A percentile compares a stretch with the other conserved stretches of the same genome.
These are phyloP conservation scores for Nomada ruficornis DNA, from an alignment of 2,888 invertebrate species.

Conservation along the genomic window DNA sequence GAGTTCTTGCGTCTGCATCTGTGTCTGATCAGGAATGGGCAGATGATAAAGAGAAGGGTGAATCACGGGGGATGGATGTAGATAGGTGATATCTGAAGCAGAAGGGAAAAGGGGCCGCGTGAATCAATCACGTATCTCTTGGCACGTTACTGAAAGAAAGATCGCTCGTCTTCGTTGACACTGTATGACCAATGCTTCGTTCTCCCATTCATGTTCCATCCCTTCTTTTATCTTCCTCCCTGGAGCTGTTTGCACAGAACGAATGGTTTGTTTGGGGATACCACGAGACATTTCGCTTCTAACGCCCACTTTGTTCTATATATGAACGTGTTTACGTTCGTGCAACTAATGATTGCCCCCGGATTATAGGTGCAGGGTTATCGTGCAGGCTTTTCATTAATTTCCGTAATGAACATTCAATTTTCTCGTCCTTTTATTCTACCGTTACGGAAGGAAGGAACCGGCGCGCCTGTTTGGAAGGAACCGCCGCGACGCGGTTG, in stretches of 20 bases:
- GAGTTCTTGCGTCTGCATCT: conserved; percentile 53
- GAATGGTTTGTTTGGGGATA: not conserved
- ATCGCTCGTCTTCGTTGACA: conserved; percentile 10
- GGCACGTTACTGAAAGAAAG: not conserved
- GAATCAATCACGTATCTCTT: conserved; percentile 7
- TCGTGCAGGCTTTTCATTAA: conserved; percentile 19
- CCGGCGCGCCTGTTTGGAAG: too few relatives aligned
- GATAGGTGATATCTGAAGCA: not conserved
- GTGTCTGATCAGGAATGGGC: conserved; percentile 57
- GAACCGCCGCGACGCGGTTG: conserved; percentile 3
- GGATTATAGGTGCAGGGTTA: not conserved
- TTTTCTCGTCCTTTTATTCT: conserved; percentile 19
- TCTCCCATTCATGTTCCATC: not conserved
- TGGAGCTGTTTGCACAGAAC: not conserved
- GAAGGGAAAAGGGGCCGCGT: not conserved
- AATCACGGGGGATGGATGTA: conserved; percentile 2
- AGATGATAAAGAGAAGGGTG: conserved; percentile 47
- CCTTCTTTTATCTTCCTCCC: not conserved
- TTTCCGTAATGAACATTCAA: conserved; percentile 39
- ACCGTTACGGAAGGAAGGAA: not conserved
- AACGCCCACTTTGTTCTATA: not conserved
- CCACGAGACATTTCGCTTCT: not conserved
- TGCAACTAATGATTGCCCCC: not conserved
- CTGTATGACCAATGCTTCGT: not conserved
- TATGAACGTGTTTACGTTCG: not conserved